Conservation (phyloP, 1,140 invertebrate genomes). For the Micrasema longulum region DNA sequence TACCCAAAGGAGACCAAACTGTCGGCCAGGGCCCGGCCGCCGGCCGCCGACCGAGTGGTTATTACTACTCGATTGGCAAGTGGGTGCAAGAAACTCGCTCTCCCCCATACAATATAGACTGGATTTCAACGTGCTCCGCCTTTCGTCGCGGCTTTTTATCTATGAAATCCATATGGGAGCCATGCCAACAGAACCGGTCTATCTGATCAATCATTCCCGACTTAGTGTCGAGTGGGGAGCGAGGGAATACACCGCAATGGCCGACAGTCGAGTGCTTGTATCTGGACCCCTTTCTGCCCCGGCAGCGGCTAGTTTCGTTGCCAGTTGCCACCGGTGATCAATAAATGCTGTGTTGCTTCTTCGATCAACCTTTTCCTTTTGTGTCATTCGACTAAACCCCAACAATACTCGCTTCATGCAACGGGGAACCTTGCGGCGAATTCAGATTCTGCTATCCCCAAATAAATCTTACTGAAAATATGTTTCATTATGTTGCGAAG, state of each 20-base stretch:
- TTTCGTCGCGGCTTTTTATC: conserved; percentile 14
- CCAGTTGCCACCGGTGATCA: background rate
- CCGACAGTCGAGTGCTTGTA: too few relatives aligned
- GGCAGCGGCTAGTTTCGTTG: background rate
- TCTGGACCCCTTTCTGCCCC: background rate
- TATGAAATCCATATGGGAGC: conserved; percentile 19
- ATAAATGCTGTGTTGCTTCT: conserved; percentile 12
- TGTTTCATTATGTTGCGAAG: too few relatives aligned
- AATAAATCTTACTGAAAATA: too few relatives aligned
- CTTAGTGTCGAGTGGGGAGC: conserved; percentile 25
- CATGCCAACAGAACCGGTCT: conserved; percentile 22
- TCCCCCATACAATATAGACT: conserved; percentile 1
- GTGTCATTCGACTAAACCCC: conserved; percentile 6
- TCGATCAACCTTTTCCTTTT: conserved; percentile 4
- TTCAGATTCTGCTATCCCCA: too few relatives aligned
- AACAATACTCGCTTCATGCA: conserved; percentile 6
- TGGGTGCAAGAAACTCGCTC: background rate
- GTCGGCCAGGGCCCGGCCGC: background rate
- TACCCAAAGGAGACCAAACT: conserved; percentile 1
- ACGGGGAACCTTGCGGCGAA: too few relatives aligned
- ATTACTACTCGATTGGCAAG: background rate
- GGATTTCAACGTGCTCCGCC: background rate
- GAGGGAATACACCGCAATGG: background rate
- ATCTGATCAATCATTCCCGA: conserved; percentile 16
- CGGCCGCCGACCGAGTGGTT: background rate